phyloP scores from a whole-genome alignment of 2,797 vertebrate genomes.

The Microctenopoma lineatum region DNA sequence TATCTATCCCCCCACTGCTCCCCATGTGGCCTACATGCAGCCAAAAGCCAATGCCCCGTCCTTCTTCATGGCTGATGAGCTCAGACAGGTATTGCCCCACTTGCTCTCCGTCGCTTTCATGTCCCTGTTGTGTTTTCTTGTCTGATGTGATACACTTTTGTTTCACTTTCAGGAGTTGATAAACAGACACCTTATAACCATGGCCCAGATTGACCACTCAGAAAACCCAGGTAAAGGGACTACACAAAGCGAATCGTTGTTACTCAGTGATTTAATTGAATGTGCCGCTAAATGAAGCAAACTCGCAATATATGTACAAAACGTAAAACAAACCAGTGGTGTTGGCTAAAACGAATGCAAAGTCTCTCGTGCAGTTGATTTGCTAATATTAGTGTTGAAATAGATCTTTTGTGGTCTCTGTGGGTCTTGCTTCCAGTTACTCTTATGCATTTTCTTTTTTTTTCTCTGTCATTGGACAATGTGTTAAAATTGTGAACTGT shows the following conservation, averaged over 20 bases:
- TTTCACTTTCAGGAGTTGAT: constrained; percentile 90
- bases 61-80: constrained; percentile 99
- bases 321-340: not conserved
- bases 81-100: constrained; percentile 90
- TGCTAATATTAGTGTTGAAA: constrained; percentile 15
- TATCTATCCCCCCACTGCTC: constrained; percentile 96
- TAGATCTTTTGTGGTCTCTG: constrained; percentile 19
- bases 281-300: not conserved
- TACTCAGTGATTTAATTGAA: not conserved
- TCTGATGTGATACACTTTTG: constrained; percentile 26
- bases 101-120: not conserved
- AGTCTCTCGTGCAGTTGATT: not conserved
- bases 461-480: not conserved
- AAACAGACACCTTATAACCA: constrained; percentile 98
- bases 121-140: not conserved
- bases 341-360: not conserved
- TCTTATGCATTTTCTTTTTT: not conserved
- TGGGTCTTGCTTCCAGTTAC: not conserved
- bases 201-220: constrained; percentile 98
- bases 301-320: not conserved
- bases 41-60: constrained; percentile 99
- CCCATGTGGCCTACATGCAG: constrained; percentile 99
- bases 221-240: constrained; percentile 92
- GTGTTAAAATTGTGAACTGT: not conserved
- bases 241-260: not conserved